A percentile compares a stretch with the other conserved stretches of the same genome.
Evolutionary conservation across 2,888 invertebrate genomes (phyloP).

Genomic region (Drosophila colorata): DNA sequence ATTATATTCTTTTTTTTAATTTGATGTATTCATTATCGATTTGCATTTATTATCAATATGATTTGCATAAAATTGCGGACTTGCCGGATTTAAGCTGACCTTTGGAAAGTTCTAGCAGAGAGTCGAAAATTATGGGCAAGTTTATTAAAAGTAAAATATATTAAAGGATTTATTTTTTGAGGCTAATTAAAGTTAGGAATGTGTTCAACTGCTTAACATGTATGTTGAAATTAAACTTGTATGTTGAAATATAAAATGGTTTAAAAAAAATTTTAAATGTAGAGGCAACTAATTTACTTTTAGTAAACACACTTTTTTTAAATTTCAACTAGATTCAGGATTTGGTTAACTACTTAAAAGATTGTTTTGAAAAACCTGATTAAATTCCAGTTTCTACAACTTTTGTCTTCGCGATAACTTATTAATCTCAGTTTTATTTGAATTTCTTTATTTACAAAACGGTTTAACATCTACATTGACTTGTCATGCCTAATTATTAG

Average conservation of each 20-base stretch:
- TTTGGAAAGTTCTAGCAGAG: conserved; percentile 36
- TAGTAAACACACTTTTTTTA: too few relatives aligned
- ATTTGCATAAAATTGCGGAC: conserved; percentile 54
- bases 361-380: neutral
- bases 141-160: conserved; percentile 5
- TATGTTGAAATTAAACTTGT: too few relatives aligned
- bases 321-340: too few relatives aligned
- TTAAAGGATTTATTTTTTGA: neutral
- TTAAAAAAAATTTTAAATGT: too few relatives aligned
- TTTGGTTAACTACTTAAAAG: neutral
- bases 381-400: neutral
- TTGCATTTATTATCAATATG: conserved; percentile 59
- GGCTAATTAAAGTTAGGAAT: neutral
- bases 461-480: neutral
- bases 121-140: neutral
- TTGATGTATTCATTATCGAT: conserved; percentile 39
- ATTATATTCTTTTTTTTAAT: conserved; percentile 11
- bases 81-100: conserved; percentile 29
- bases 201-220: too few relatives aligned
- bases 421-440: neutral
- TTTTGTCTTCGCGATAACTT: neutral
- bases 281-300: neutral
- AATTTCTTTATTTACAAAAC: neutral
- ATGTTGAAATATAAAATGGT: neutral
- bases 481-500: neutral